Percentiles rank a stretch among this genome's conserved stretches.
Evolutionary conservation across 2,113 vertebrate genomes (phyloP).

Genomic region (Jaculus jaculus): DNA sequence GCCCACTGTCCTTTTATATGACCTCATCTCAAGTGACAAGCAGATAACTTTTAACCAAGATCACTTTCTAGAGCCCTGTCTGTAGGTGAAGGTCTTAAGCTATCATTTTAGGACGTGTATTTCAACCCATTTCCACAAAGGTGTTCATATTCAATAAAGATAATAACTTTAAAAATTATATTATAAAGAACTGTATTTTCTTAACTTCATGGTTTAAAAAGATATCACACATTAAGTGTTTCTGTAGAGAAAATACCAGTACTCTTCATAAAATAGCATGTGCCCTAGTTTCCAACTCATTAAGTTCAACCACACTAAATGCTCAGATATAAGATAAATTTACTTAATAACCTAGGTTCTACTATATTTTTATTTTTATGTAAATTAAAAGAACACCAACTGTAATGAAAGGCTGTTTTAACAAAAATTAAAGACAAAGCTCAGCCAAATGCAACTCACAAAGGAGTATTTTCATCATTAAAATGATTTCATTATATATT

Average conservation of each 20-base stretch:
- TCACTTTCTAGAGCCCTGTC: neutral
- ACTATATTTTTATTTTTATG: neutral
- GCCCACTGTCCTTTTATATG: too few species aligned
- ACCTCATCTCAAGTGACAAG: neutral
- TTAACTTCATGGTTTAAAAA: neutral
- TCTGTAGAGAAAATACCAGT: neutral
- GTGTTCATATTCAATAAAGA: neutral
- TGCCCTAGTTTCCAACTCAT: neutral
- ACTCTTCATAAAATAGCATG: neutral
- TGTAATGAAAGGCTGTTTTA: neutral
- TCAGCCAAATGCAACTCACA: neutral
- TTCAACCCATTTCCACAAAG: neutral
- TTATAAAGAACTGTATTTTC: neutral
- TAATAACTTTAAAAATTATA: neutral
- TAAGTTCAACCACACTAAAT: neutral
- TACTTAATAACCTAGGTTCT: neutral
- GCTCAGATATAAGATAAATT: conserved; percentile 10
- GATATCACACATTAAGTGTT: neutral
- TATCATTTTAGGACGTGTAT: neutral
- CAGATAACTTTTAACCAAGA: neutral
- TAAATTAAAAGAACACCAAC: neutral
- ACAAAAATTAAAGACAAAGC: neutral
- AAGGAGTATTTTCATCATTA: neutral
- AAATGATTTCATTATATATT: neutral
- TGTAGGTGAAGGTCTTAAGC: neutral